Evolutionary conservation across 2,797 vertebrate genomes (phyloP).

Genomic region (Myripristis jacobus): DNA sequence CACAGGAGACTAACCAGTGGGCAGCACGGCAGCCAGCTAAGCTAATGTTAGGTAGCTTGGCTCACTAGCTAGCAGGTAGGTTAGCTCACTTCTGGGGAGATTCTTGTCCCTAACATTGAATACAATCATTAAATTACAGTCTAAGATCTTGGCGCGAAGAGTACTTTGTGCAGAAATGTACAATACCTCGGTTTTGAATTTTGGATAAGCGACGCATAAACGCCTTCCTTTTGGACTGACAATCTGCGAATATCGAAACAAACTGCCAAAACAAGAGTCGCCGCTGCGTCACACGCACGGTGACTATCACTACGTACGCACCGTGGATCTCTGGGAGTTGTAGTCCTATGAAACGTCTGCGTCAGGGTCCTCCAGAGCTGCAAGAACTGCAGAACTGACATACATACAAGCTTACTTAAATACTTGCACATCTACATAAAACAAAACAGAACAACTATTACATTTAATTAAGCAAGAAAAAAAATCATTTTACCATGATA

Average conservation of each 20-base stretch:
- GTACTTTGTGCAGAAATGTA: conserved; percentile 5
- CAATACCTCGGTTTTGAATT: conserved; percentile 53
- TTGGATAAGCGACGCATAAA: conserved; percentile 20
- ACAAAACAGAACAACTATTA: too few species aligned
- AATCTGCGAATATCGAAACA: conserved; percentile 79
- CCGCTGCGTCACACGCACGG: conserved; percentile 54
- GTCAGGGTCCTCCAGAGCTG: too few species aligned
- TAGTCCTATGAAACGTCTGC: conserved; percentile 28
- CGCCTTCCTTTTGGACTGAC: conserved; percentile 55
- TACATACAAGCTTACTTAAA: too few species aligned
- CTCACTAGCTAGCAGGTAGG: conserved; percentile 57
- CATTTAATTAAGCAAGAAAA: too few species aligned
- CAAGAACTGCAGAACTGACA: too few species aligned
- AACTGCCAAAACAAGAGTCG: conserved; percentile 83
- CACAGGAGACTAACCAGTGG: conserved; percentile 42
- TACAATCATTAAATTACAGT: background rate
- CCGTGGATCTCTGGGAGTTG: conserved; percentile 58
- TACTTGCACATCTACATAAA: too few species aligned
- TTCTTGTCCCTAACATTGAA: conserved; percentile 23
- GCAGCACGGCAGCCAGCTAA: conserved; percentile 30
- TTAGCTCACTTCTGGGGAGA: conserved; percentile 58
- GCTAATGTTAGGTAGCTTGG: conserved; percentile 63
- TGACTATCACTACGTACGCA: background rate
- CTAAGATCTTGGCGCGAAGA: background rate
- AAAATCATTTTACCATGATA: too few species aligned